Percentiles rank a stretch among this genome's conserved stretches.
These are phyloP conservation scores for Battus philenor DNA, from an alignment of 1,140 invertebrate species.

Conservation along the genomic window DNA sequence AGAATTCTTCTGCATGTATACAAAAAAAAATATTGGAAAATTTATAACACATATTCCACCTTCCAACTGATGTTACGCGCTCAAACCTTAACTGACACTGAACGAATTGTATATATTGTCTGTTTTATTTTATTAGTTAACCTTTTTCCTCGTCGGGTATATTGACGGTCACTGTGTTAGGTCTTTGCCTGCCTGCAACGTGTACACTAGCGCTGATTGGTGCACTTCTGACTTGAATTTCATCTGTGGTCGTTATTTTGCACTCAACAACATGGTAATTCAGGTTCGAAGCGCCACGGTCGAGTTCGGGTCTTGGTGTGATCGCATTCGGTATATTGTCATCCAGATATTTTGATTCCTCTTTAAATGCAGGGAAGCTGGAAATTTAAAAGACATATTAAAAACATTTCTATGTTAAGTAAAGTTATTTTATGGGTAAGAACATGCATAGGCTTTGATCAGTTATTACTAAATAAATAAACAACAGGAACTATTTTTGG, in stretches of 20 bases:
- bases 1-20: conserved; percentile 8
- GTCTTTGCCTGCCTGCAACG: conserved; percentile 39
- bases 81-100: conserved; percentile 16
- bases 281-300: conserved; percentile 54
- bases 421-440: too few species aligned
- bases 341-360: conserved; percentile 46
- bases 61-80: conserved; percentile 6
- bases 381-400: conserved; percentile 24
- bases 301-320: conserved; percentile 48
- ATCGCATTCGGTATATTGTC: conserved; percentile 57
- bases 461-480: too few species aligned
- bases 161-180: conserved; percentile 76
- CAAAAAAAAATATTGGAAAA: too few species aligned
- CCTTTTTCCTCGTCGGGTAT: conserved; percentile 77
- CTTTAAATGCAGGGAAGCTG: conserved; percentile 64
- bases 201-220: conserved; percentile 28
- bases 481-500: too few species aligned
- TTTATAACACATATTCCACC: conserved; percentile 6
- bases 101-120: conserved; percentile 18
- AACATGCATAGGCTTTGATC: too few species aligned
- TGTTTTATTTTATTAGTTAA: conserved; percentile 26
- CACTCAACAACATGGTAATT: conserved; percentile 72
- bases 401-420: too few species aligned
- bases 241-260: conserved; percentile 67
- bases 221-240: conserved; percentile 46